Evolutionary conservation across 2,888 invertebrate genomes (phyloP).

Genomic region (Mongoloraphidia duomilia): DNA sequence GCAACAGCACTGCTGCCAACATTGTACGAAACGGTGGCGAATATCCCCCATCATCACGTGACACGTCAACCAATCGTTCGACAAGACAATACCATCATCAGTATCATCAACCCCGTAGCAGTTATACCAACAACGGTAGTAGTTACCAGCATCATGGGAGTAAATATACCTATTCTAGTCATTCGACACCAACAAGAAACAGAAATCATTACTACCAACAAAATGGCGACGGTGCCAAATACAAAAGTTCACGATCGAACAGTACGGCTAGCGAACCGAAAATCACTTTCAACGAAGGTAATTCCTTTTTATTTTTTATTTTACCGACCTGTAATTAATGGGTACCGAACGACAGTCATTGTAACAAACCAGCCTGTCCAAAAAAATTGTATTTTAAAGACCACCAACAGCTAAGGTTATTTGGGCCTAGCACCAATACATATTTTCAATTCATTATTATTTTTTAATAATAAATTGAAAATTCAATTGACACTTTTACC

Average conservation of each 20-base stretch:
- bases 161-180: slow-evolving; percentile 23
- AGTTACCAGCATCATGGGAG: background rate
- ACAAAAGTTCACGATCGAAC: slow-evolving; percentile 27
- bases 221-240: slow-evolving; percentile 17
- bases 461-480: too few species aligned
- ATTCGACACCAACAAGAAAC: slow-evolving; percentile 25
- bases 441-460: too few species aligned
- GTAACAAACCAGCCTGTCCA: too few species aligned
- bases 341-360: too few species aligned
- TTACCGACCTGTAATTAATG: too few species aligned
- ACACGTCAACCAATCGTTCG: background rate
- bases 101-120: slow-evolving; percentile 4
- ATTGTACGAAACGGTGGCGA: background rate
- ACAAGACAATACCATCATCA: background rate
- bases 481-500: too few species aligned
- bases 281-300: slow-evolving; percentile 39
- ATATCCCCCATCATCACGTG: background rate
- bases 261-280: slow-evolving; percentile 33
- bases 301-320: slow-evolving; percentile 5
- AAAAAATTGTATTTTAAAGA: too few species aligned
- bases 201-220: slow-evolving; percentile 18
- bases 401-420: too few species aligned
- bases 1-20: background rate
- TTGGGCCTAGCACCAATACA: too few species aligned
- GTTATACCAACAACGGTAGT: slow-evolving; percentile 6